Conservation (phyloP, 2,888 invertebrate species). For the Callyntrura guangdongensis region DNA sequence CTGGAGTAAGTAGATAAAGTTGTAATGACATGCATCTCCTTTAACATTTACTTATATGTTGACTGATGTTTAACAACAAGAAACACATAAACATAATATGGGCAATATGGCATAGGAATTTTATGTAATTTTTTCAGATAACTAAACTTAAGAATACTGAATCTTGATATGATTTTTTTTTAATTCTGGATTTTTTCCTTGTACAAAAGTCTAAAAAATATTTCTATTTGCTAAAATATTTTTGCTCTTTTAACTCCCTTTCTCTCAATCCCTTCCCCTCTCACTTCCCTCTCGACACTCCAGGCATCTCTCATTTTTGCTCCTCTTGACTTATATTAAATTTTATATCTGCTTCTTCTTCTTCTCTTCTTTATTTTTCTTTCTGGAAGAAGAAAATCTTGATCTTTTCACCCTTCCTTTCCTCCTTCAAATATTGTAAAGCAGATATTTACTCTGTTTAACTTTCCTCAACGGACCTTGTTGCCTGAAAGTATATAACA, state of each 20-base stretch:
- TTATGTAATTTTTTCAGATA: too few species aligned
- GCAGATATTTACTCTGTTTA: slow-evolving; percentile 44
- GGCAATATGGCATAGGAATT: too few species aligned
- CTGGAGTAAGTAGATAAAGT: too few species aligned
- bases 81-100: too few species aligned
- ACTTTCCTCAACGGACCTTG: not conserved
- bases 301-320: slow-evolving; percentile 55
- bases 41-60: too few species aligned
- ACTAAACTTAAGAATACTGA: too few species aligned
- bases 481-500: too few species aligned
- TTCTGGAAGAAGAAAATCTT: slow-evolving; percentile 16
- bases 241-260: slow-evolving; percentile 36
- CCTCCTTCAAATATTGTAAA: not conserved
- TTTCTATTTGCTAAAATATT: not conserved
- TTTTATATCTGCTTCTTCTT: slow-evolving; percentile 52
- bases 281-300: not conserved
- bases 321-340: slow-evolving; percentile 67
- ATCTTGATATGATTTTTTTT: too few species aligned
- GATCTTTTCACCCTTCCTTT: slow-evolving; percentile 21
- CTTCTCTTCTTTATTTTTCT: too few species aligned
- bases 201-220: not conserved
- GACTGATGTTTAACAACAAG: too few species aligned
- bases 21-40: too few species aligned
- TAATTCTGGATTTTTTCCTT: too few species aligned
- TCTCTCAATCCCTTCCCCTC: not conserved